phyloP scores from a whole-genome alignment of 2,888 invertebrate genomes.

The Sphinx pinastri region DNA sequence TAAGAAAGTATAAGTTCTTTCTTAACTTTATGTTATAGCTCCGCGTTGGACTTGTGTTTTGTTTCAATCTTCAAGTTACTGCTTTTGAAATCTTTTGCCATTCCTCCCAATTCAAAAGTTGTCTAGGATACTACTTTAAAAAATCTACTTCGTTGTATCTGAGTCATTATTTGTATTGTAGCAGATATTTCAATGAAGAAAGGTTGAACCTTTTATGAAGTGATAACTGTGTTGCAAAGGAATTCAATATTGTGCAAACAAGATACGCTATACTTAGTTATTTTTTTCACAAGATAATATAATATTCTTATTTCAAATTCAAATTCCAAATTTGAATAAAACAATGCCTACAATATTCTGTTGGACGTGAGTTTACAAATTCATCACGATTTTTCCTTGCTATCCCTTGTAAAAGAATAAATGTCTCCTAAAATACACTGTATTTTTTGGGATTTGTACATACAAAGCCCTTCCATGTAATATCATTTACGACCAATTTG shows the following conservation, averaged over 20 bases:
- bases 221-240: background rate
- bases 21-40: conserved; percentile 19
- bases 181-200: conserved; percentile 5
- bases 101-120: conserved; percentile 21
- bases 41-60: conserved; percentile 15
- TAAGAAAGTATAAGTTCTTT: conserved; percentile 9
- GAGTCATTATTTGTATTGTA: conserved; percentile 14
- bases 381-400: no score
- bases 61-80: conserved; percentile 20
- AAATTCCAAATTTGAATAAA: no score
- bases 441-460: background rate
- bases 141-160: conserved; percentile 16
- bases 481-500: background rate
- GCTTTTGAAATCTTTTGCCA: conserved; percentile 16
- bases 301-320: no score
- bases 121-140: conserved; percentile 12
- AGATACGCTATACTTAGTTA: background rate
- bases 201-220: background rate
- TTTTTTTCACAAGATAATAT: background rate
- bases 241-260: conserved; percentile 11
- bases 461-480: background rate
- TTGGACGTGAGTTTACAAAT: no score
- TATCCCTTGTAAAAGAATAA: no score
- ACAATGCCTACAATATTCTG: no score
- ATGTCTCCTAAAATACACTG: no score